Evolutionary conservation across 2,888 invertebrate species (phyloP), one percentile per base, ranked within the genome.

Genomic region (Bellardia bayeri): DNA sequence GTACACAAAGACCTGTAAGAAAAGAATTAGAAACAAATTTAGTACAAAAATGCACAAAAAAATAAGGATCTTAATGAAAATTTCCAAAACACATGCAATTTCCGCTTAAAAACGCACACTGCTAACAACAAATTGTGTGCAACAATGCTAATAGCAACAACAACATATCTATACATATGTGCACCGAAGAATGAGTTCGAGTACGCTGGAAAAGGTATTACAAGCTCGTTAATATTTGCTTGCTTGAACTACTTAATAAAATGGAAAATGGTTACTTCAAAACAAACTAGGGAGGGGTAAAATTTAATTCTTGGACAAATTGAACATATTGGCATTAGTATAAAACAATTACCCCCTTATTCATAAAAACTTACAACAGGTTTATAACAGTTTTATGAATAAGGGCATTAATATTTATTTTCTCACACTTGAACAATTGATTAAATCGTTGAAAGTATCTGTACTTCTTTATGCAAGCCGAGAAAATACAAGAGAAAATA

Each of bases 51-150:
- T 16, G 40, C 69, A 56, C 5, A 66, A 51, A 69, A 33, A 49
- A 33, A 56, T 13, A 30, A 69, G n/a, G 23, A 79, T 79, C 64
- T 82, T 78, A 85, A 80, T 85, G 82, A 80, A 81, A 61, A 88
- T 84, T 79, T 86, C 37, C 23, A 69, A 85, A 87, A 87, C 86
- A 88, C 86, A 86, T 88, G 88, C 86, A 86, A 85, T 88, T 86
- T 85, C 82, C 82, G 86, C 61, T 85, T 75, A 68, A 83, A 79
- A 85, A 85, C 74, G 64, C 51, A 79, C 61, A 74, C 30, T 42
- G 49, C 68, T 61, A 76, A 45, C 58, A 85, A 75, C 49, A 11
- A 58, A 30, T 45, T 45, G 2, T 51, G 66, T 45, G 49, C 54
- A 82, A 51, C 37, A 85, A 56, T 58, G 37, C 51, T 11, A 80